phyloP scores from a whole-genome alignment of 2,888 invertebrate species.

The Pristionchus entomophagus region DNA sequence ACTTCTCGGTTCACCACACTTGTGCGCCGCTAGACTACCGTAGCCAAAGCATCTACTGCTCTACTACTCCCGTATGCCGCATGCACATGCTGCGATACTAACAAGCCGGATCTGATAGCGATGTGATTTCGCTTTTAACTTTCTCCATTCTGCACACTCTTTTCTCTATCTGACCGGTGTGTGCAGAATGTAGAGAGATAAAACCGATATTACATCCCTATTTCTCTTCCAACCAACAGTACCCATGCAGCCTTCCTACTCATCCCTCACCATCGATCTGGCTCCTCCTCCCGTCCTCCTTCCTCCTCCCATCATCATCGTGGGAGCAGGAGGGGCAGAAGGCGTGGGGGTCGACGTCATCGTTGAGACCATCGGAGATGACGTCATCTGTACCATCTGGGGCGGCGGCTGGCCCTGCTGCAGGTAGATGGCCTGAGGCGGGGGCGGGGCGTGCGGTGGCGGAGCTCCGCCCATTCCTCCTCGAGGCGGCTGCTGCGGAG shows the following conservation, averaged over 20 bases:
- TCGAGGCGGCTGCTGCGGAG: constrained; percentile 7
- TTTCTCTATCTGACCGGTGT: too few species aligned
- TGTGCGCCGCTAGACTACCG: neutral
- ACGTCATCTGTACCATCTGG: constrained; percentile 21
- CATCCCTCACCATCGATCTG: neutral
- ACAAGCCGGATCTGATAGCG: too few species aligned
- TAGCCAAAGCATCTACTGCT: neutral
- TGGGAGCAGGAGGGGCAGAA: too few species aligned
- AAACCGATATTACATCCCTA: too few species aligned
- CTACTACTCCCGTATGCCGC: too few species aligned
- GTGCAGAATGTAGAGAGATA: too few species aligned
- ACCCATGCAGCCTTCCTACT: neutral
- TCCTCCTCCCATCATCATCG: neutral
- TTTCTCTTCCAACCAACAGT: too few species aligned
- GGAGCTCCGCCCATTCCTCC: neutral
- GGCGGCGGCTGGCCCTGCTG: constrained; percentile 17
- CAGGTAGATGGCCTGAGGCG: neutral
- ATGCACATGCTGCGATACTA: too few species aligned
- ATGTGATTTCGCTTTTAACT: too few species aligned
- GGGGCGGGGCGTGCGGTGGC: neutral
- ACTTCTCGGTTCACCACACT: neutral
- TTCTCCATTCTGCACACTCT: too few species aligned
- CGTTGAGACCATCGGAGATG: neutral
- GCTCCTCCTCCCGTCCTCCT: neutral
- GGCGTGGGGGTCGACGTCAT: neutral